Evolutionary conservation across 2,797 vertebrate genomes (phyloP), one percentile per base, ranked within the genome.

Genomic region (Atherinosoma microstoma): DNA sequence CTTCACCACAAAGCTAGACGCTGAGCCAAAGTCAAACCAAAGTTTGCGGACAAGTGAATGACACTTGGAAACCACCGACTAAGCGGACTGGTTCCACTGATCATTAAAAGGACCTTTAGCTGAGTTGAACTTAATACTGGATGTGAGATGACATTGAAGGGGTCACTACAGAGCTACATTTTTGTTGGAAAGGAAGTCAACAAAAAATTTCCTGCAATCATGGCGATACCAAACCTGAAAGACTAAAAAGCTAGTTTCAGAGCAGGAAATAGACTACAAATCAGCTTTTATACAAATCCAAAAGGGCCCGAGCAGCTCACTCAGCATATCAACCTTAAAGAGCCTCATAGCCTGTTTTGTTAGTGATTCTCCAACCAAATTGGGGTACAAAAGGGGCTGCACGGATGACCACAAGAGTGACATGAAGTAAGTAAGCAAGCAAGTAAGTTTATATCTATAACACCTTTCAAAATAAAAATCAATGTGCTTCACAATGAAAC

Each of bases 11-110:
- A 67, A 88, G 79, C 80, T 84, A 85, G 76, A 88, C 69, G 64
- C 68, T 84, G 70, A 88, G 84, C 73, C 65, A 67, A 88, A 85
- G 80, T 88, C 76, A 88, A 84, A 91, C 82, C 87, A 80, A 92
- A 83, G 70, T 74, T 75, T 60, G 81, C 86, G 51, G 66, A 86
- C 84, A 89, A 91, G 74, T 85, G 85, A 86, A 40, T 82, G 88
- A 89, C 83, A 87, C 80, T 84, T 87, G 83, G 84, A 90, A 92
- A 89, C 86, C 84, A 76, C 80, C 1, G 79, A 73, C 83, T 77
- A 71, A 67, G 75, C 61, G 51, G 62, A 30, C 84, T 79, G 80
- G 58, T 77, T 80, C 70, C 58, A 76, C 38, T 79, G 60, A 77
- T 83, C 75, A 76, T 79, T n/a, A 78, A 83, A 40, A 69, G 65